Conservation (phyloP, 1,140 invertebrate species). For the Calosoma granatense region DNA sequence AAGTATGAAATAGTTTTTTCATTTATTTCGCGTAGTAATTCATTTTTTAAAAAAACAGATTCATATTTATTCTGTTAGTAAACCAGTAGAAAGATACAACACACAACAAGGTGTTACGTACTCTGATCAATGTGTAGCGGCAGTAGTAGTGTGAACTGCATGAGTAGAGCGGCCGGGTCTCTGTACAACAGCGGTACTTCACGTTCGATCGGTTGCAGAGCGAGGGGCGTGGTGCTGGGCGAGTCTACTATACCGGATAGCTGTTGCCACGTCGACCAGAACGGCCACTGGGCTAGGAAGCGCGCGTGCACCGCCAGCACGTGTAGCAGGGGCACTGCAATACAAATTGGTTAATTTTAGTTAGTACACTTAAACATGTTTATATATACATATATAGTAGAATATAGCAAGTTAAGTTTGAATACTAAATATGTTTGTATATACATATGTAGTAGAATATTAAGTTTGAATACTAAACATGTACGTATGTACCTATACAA, state of each 20-base stretch:
- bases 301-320: constrained; percentile 73
- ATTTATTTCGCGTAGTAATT: too few species aligned
- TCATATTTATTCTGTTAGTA: too few species aligned
- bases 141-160: constrained; percentile 77
- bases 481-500: constrained; percentile 71
- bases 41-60: too few species aligned
- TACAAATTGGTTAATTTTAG: not conserved
- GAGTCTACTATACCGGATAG: constrained; percentile 40
- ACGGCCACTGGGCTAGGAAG: constrained; percentile 51
- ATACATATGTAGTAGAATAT: too few species aligned
- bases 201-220: constrained; percentile 40
- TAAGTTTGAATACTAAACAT: too few species aligned
- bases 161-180: constrained; percentile 72
- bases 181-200: constrained; percentile 75
- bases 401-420: too few species aligned
- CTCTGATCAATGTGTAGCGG: constrained; percentile 79
- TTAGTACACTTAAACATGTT: not conserved
- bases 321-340: constrained; percentile 74
- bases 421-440: too few species aligned
- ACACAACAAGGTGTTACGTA: too few species aligned
- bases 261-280: constrained; percentile 54
- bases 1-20: too few species aligned
- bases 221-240: constrained; percentile 23
- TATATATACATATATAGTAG: not conserved
- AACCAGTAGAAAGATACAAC: too few species aligned